Evolutionary conservation across 2,888 invertebrate genomes (phyloP).

Genomic region (Nomada flava): DNA sequence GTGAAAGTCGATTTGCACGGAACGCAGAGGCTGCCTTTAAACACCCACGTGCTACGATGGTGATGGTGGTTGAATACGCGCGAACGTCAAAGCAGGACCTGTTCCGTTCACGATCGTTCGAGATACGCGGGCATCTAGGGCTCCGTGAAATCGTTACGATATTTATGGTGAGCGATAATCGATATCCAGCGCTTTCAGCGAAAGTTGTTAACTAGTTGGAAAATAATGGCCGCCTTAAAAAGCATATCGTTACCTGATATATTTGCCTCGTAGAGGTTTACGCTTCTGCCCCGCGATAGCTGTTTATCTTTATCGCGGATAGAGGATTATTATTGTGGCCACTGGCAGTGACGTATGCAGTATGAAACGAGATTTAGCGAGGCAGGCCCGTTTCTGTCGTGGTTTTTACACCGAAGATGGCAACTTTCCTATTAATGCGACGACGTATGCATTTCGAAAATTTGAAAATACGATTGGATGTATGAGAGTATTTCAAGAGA

Average conservation of each 20-base stretch:
- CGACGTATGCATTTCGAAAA: too few species aligned
- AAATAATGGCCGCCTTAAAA: slow-evolving; percentile 63
- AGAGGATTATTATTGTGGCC: slow-evolving; percentile 52
- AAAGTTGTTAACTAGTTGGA: slow-evolving; percentile 55
- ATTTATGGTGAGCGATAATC: slow-evolving; percentile 63
- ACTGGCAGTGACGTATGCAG: slow-evolving; percentile 16
- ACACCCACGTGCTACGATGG: slow-evolving; percentile 39
- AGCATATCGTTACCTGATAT: slow-evolving; percentile 60
- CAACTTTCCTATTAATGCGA: too few species aligned
- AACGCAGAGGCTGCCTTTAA: slow-evolving; percentile 29
- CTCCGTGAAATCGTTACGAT: slow-evolving; percentile 61
- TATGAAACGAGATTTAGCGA: slow-evolving; percentile 29
- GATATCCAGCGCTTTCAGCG: slow-evolving; percentile 49
- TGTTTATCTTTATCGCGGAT: slow-evolving; percentile 55
- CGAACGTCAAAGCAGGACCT: slow-evolving; percentile 56
- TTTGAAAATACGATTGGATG: background rate
- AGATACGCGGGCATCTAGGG: slow-evolving; percentile 55
- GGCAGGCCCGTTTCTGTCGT: too few species aligned
- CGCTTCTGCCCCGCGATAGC: slow-evolving; percentile 58
- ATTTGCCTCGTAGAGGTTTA: slow-evolving; percentile 59
- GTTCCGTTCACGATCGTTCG: slow-evolving; percentile 50
- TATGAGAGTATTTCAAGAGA: background rate
- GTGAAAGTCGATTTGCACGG: slow-evolving; percentile 67
- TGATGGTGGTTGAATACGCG: slow-evolving; percentile 13
- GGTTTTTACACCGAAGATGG: too few species aligned